phyloP scores from a whole-genome alignment of 30 jellyfish, hydroid and myxozoan species.

The Turritopsis rubra region DNA sequence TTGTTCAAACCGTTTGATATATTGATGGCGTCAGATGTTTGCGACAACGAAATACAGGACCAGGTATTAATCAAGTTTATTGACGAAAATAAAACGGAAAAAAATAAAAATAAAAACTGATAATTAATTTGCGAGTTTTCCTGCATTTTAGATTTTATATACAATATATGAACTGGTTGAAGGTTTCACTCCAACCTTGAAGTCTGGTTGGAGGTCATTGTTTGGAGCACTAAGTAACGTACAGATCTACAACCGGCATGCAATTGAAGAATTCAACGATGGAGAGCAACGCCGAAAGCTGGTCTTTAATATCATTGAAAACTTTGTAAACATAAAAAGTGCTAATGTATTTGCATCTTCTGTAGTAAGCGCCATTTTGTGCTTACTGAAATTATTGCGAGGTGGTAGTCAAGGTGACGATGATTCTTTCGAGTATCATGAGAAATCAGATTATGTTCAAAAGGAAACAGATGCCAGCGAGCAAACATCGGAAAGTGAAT shows the following conservation, averaged over 20 bases:
- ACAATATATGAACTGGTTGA: conserved; percentile 93
- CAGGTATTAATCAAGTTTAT: conserved; percentile 43
- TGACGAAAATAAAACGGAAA: no score
- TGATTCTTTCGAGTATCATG: conserved; percentile 36
- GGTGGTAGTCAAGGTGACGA: conserved; percentile 33
- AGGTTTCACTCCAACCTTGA: conserved; percentile 79
- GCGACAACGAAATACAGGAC: conserved; percentile 89
- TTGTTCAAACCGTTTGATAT: conserved; percentile 85
- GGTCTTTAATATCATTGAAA: conserved; percentile 76
- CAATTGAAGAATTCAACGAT: conserved; percentile 84
- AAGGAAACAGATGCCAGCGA: conserved; percentile 92
- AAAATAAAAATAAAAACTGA: no score
- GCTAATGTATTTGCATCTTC: conserved; percentile 87
- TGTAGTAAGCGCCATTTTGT: conserved; percentile 78
- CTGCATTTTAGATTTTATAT: conserved; percentile 65
- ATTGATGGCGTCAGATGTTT: conserved; percentile 63
- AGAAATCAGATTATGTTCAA: conserved; percentile 46
- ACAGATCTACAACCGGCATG: conserved; percentile 68
- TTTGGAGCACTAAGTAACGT: conserved; percentile 87
- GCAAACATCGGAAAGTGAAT: conserved; percentile 46
- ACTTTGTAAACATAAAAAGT: conserved; percentile 71
- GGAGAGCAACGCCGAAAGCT: conserved; percentile 74
- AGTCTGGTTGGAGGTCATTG: conserved; percentile 96
- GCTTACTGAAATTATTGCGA: conserved; percentile 74
- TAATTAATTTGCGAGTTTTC: not conserved